A percentile compares a stretch with the other conserved stretches of the same genome.
Evolutionary conservation across 2,113 vertebrate species (phyloP).

Genomic region (Upupa epops): DNA sequence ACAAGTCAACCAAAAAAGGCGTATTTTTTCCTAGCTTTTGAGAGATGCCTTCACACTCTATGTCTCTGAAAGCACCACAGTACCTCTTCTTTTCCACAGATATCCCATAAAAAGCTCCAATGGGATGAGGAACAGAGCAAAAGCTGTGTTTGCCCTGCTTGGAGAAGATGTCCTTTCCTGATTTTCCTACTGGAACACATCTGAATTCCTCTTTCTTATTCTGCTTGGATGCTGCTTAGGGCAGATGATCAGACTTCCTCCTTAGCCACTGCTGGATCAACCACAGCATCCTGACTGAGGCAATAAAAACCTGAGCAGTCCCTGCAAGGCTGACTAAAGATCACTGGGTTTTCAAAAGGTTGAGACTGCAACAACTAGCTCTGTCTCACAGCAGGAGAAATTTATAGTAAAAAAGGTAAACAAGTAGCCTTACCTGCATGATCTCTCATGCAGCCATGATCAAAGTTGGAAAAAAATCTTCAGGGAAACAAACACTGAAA

Average conservation of each 20-base stretch:
- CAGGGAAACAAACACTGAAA: background rate
- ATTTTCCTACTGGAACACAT: background rate
- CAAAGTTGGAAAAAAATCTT: background rate
- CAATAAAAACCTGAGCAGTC: background rate
- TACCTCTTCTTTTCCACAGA: background rate
- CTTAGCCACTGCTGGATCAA: background rate
- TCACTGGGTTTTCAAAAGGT: background rate
- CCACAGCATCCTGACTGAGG: background rate
- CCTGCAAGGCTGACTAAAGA: background rate
- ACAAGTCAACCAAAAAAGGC: background rate
- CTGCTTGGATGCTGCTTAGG: background rate
- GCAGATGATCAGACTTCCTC: background rate
- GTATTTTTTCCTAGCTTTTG: background rate
- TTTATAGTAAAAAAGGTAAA: background rate
- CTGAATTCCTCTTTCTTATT: background rate
- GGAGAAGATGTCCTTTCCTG: background rate
- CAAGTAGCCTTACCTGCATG: background rate
- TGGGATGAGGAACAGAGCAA: background rate
- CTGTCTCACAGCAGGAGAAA: background rate
- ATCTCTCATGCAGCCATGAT: background rate
- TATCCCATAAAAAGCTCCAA: background rate
- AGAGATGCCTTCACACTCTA: background rate
- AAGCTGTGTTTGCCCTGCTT: background rate
- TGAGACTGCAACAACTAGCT: background rate
- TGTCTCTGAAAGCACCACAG: background rate